Evolutionary conservation across 2,113 vertebrate species (phyloP).

Genomic region (Circaetus cinerascens): DNA sequence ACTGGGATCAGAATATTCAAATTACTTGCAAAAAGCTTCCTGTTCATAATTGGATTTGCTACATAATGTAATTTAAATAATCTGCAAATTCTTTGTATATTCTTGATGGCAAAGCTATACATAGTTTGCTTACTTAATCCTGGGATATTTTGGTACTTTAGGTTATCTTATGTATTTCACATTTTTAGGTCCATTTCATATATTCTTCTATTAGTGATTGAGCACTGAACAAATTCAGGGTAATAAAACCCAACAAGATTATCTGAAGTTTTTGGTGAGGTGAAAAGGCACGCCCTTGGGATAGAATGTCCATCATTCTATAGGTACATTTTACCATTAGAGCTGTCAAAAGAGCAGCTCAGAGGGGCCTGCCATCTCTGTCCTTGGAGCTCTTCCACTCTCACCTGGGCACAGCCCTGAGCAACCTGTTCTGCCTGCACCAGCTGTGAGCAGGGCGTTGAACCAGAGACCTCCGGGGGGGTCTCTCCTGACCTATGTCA

Average conservation of each 20-base stretch:
- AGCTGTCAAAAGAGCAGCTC: background rate
- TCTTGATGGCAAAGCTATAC: background rate
- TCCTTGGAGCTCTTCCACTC: background rate
- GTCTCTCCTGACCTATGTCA: background rate
- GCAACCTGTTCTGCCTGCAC: background rate
- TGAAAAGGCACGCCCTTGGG: background rate
- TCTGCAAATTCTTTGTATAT: background rate
- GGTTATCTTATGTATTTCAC: background rate
- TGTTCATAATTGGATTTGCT: background rate
- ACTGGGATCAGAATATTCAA: background rate
- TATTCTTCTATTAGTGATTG: background rate
- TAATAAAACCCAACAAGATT: background rate
- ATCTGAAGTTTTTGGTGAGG: background rate
- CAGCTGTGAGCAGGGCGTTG: fast-evolving
- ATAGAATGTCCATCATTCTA: background rate
- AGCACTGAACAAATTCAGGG: background rate
- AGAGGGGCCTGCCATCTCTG: background rate
- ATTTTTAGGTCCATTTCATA: background rate
- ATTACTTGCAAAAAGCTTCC: background rate
- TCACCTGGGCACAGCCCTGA: background rate
- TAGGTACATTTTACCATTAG: background rate
- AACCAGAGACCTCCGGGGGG: background rate
- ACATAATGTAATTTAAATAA: background rate
- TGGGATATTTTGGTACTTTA: too few species aligned
- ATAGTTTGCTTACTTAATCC: background rate